These are phyloP conservation scores for Drosophila ohnishii DNA, from an alignment of 1,140 invertebrate species.

Conservation along the genomic window DNA sequence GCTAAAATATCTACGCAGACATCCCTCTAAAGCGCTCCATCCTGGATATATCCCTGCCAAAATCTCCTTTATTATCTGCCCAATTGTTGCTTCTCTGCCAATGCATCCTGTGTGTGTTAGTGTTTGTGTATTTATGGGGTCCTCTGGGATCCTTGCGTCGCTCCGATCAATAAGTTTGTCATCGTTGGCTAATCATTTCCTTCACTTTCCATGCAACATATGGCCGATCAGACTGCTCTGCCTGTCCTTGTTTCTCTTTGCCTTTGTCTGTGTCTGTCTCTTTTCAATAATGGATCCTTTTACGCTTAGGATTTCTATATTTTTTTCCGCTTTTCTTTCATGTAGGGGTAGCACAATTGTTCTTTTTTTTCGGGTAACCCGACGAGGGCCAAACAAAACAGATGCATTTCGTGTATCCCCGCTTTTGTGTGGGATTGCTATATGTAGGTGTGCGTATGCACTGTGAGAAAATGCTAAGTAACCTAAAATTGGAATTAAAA, in stretches of 20 bases:
- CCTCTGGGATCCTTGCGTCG: slow-evolving; percentile 1
- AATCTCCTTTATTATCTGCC: slow-evolving; percentile 8
- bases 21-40: slow-evolving; percentile 4
- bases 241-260: slow-evolving; percentile 1
- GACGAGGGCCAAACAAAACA: slow-evolving; percentile 60
- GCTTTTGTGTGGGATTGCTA: slow-evolving; percentile 30
- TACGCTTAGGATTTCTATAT: slow-evolving; percentile 63
- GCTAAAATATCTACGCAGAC: background rate
- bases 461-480: background rate
- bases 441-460: slow-evolving; percentile 7
- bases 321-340: slow-evolving; percentile 35
- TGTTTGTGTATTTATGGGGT: background rate
- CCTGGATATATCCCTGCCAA: slow-evolving; percentile 24
- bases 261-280: slow-evolving; percentile 6
- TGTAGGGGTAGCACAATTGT: slow-evolving; percentile 45
- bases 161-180: slow-evolving; percentile 55
- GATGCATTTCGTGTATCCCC: slow-evolving; percentile 58
- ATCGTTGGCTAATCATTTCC: slow-evolving; percentile 76
- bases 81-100: slow-evolving; percentile 37
- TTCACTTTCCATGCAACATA: slow-evolving; percentile 40
- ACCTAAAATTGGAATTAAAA: background rate
- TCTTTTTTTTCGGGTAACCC: slow-evolving; percentile 44
- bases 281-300: slow-evolving; percentile 66
- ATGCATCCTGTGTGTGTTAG: slow-evolving; percentile 15
- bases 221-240: slow-evolving; percentile 26